phyloP scores from a whole-genome alignment of 1,140 invertebrate genomes.

The Drosophila setifemur region DNA sequence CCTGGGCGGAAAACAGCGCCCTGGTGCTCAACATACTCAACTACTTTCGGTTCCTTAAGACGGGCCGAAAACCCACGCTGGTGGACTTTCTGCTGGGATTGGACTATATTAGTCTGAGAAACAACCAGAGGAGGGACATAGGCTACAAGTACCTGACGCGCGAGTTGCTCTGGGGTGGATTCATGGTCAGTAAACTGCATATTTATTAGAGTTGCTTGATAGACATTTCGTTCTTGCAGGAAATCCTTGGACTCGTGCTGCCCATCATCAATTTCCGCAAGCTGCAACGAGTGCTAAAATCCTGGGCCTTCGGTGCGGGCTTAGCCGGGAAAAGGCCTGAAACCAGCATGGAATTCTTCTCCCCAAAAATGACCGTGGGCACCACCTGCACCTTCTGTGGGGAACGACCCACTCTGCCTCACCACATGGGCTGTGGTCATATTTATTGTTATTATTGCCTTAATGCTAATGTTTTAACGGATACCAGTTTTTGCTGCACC shows the following conservation, averaged over 20 bases:
- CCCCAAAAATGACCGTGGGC: slow-evolving; percentile 49
- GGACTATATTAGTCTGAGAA: slow-evolving; percentile 83
- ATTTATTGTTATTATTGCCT: slow-evolving; percentile 87
- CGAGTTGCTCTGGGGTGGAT: slow-evolving; percentile 87
- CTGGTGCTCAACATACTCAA: slow-evolving; percentile 85
- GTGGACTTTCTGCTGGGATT: slow-evolving; percentile 84
- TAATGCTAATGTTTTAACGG: slow-evolving; percentile 74
- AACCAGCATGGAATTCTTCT: slow-evolving; percentile 9
- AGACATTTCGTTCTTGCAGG: slow-evolving; percentile 78
- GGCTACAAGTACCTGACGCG: slow-evolving; percentile 86
- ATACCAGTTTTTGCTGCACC: slow-evolving; percentile 70
- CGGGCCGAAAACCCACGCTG: slow-evolving; percentile 85
- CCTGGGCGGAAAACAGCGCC: slow-evolving; percentile 84
- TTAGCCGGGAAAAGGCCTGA: slow-evolving; percentile 15
- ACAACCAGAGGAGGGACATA: slow-evolving; percentile 83
- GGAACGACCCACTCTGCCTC: slow-evolving; percentile 84
- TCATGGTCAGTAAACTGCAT: slow-evolving; percentile 84
- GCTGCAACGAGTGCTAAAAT: slow-evolving; percentile 82
- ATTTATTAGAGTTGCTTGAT: too few species aligned
- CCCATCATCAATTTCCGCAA: slow-evolving; percentile 86
- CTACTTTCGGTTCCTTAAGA: slow-evolving; percentile 85
- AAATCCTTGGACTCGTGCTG: slow-evolving; percentile 84
- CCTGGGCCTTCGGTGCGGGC: slow-evolving; percentile 34
- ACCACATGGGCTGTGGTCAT: slow-evolving; percentile 86
- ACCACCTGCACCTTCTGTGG: slow-evolving; percentile 85